Evolutionary conservation across 2,113 vertebrate genomes (phyloP).

Genomic region (Rhinoderma darwinii): DNA sequence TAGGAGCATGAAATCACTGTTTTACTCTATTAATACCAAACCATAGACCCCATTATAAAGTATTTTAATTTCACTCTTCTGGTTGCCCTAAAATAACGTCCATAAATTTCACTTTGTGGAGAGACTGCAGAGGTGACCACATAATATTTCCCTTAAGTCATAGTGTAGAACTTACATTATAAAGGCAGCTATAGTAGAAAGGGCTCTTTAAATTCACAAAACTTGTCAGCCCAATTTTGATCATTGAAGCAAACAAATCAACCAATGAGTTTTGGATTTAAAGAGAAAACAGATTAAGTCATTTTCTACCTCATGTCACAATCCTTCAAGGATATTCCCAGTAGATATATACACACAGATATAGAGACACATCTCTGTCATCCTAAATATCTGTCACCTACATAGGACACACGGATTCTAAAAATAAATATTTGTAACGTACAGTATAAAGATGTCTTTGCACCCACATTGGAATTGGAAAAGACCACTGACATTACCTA

Average conservation of each 20-base stretch:
- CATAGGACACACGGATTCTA: background rate
- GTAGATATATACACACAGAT: background rate
- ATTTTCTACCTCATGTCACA: conserved; percentile 25
- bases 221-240: background rate
- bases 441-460: background rate
- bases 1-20: background rate
- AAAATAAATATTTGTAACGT: background rate
- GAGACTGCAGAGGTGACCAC: background rate
- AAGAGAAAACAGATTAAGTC: conserved; percentile 12
- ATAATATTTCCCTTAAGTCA: background rate
- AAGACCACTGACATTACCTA: background rate
- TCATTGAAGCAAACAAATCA: background rate
- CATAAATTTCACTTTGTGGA: background rate
- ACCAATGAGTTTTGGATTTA: conserved; percentile 11
- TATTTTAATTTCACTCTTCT: background rate
- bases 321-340: conserved; percentile 7
- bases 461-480: too few species aligned
- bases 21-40: background rate
- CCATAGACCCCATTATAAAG: background rate
- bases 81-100: background rate
- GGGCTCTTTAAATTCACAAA: background rate
- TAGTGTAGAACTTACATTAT: background rate
- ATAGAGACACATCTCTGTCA: background rate
- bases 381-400: conserved; percentile 5
- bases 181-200: background rate